Conservation (phyloP, 2,797 vertebrate species). For the Lepilemur septentrionalis region DNA sequence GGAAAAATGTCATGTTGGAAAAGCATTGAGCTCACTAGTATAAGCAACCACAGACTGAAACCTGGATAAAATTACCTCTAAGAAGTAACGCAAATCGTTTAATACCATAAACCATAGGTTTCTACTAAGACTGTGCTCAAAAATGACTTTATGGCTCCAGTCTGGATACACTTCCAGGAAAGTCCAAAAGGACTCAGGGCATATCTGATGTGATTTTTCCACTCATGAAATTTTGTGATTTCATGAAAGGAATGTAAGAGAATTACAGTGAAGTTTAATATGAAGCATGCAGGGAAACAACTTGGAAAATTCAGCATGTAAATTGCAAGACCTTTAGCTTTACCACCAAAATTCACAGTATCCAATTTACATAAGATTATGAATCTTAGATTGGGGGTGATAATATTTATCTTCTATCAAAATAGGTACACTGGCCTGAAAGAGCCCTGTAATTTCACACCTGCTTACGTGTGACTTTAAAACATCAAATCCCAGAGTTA, state of each 20-base stretch:
- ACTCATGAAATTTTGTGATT: conserved; percentile 52
- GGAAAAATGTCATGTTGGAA: not conserved
- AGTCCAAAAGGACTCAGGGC: conserved; percentile 8
- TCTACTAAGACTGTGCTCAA: not conserved
- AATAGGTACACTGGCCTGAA: not conserved
- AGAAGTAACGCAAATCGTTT: not conserved
- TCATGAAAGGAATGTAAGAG: conserved; percentile 8
- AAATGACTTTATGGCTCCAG: conserved; percentile 18
- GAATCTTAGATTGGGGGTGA: not conserved
- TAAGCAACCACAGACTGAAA: not conserved
- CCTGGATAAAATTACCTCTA: not conserved
- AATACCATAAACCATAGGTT: not conserved
- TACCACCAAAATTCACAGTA: conserved; percentile 12
- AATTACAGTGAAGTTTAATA: conserved; percentile 31
- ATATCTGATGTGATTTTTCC: conserved; percentile 57
- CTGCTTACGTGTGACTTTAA: conserved; percentile 15
- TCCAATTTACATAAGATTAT: conserved; percentile 36
- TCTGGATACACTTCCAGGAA: conserved; percentile 43
- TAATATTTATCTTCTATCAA: conserved; percentile 38
- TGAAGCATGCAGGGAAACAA: not conserved
- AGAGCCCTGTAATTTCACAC: conserved; percentile 20
- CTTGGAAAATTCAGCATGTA: not conserved
- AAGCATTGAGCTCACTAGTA: not conserved
- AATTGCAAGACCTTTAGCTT: conserved; percentile 11
- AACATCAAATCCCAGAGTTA: not conserved